Evolutionary conservation across 2,113 vertebrate species (phyloP), one percentile per base, ranked within the genome.

Genomic region (Rhinichthys klamathensis): DNA sequence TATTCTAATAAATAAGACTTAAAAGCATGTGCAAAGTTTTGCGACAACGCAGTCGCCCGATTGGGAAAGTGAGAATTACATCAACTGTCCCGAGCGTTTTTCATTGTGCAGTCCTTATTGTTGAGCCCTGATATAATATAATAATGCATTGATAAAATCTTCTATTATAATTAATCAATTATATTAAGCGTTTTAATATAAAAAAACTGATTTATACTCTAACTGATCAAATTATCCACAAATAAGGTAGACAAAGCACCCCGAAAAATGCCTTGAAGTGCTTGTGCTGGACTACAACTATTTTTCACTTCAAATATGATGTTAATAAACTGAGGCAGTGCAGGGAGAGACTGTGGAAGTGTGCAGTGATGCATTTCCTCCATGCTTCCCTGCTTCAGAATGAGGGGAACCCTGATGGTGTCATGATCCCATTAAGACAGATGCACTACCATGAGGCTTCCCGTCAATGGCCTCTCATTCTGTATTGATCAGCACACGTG

Each of bases 401-500:
- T 10, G 30, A 76, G 44, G 41, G 35, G 16, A 74, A 58, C 65
- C 81, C 87, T 7, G 85, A 87, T 85, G 67, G 73, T 32, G 70
- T 88, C 87, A 87, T 83, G 77, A 88, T 90, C 83, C 86, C 61
- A 90, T 90, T 89, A 90, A 77, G 77, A 61, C 80, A 83, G 77
- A 51, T 73, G 78, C 46, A 91, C 70, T 81, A 63, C 86, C 86
- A 61, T 65, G 86, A 67, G n/a, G 77, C 16, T 63, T 72, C 3
- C 69, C 81, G 89, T 90, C 89, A 91, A 90, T 88, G 87, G 86
- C 58, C 78, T 51, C 80, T 84, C 89, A 81, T 73, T 83, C 35
- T 0, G 44, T 86, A 91, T 91, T 67, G 91, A 92, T 87, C 83
- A 67, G 80, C 61, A 69, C 44, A n/a, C 30, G 67, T 44, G 63